A percentile compares a stretch with the other conserved stretches of the same genome.
phyloP scores from a whole-genome alignment of 2,888 invertebrate species.

The Cephus spinipes region DNA sequence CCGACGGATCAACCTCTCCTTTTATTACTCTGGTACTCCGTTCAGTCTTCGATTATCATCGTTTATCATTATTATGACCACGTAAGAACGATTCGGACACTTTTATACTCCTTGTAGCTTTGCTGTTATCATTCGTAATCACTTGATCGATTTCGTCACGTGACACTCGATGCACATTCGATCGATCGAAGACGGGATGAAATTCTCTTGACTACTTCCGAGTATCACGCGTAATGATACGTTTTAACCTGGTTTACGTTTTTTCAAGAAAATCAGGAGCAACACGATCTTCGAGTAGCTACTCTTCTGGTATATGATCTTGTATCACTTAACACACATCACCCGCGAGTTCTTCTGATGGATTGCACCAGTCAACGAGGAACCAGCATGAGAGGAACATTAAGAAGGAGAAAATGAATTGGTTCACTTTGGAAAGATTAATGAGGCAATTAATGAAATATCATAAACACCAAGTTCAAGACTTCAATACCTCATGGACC shows the following conservation, averaged over 20 bases:
- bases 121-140: not conserved
- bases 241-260: not conserved
- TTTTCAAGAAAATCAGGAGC: not conserved
- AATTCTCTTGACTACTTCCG: not conserved
- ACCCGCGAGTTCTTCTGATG: constrained; percentile 14
- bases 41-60: not conserved
- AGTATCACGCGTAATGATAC: not conserved
- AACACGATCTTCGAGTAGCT: not conserved
- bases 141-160: not conserved
- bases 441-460: not conserved
- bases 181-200: not conserved
- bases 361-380: not conserved
- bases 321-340: constrained; percentile 28
- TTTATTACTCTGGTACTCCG: not conserved
- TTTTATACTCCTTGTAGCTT: not conserved
- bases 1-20: not conserved
- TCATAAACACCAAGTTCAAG: not conserved
- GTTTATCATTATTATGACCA: not conserved
- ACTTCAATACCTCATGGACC: not conserved
- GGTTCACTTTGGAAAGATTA: not conserved
- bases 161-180: not conserved
- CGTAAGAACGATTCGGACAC: not conserved
- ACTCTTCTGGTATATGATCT: not conserved
- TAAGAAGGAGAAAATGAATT: not conserved
- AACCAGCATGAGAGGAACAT: not conserved